phyloP scores from a whole-genome alignment of 1,140 invertebrate species.

The Meloidogyne exigua region DNA sequence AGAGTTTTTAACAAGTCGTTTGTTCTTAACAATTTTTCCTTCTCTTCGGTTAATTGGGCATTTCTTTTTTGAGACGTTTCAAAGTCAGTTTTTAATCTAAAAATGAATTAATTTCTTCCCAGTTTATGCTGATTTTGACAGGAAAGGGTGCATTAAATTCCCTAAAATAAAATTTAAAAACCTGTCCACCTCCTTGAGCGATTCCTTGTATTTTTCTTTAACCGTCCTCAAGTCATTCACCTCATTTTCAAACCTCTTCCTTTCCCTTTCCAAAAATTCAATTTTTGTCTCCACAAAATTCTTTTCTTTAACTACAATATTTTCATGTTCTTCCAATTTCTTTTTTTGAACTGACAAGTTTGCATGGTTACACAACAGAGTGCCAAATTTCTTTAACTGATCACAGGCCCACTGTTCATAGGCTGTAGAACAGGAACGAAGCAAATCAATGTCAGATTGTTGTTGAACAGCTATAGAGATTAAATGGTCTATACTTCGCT shows the following conservation, averaged over 20 bases:
- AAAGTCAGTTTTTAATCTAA: background rate
- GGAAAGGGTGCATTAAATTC: too few species aligned
- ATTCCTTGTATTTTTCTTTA: background rate
- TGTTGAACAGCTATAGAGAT: background rate
- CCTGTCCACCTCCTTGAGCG: constrained; percentile 5
- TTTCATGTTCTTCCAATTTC: background rate
- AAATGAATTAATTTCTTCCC: background rate
- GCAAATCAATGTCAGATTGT: constrained; percentile 9
- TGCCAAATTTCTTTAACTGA: background rate
- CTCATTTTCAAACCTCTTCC: constrained; percentile 8
- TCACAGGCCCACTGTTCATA: background rate
- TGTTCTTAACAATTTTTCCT: background rate
- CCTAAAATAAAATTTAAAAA: background rate
- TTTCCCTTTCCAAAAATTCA: background rate
- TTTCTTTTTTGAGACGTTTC: background rate
- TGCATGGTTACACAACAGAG: background rate
- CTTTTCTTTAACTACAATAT: background rate
- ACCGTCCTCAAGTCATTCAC: background rate
- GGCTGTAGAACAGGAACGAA: background rate
- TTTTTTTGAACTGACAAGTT: background rate
- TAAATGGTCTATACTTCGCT: background rate
- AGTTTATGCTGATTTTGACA: too few species aligned
- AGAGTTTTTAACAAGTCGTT: background rate
- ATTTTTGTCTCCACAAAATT: background rate
- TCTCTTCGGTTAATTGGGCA: background rate